A percentile compares a stretch with the other conserved stretches of the same genome.
These are phyloP conservation scores for Chironomus tentans DNA, from an alignment of 2,888 invertebrate genomes.

Conservation along the genomic window DNA sequence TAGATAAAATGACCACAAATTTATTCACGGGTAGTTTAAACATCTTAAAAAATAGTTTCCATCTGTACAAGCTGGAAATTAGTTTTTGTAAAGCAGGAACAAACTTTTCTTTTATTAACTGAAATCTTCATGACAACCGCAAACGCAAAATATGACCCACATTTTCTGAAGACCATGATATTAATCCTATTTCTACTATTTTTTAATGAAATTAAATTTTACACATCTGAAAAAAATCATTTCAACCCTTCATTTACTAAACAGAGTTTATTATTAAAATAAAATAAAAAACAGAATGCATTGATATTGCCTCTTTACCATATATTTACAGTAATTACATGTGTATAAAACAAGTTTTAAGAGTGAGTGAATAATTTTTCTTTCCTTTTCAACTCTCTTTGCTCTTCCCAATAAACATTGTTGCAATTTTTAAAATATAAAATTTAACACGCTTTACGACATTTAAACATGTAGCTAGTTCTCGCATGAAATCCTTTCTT, in stretches of 20 bases:
- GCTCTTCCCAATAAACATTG: neutral
- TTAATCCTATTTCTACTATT: neutral
- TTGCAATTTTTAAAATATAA: slow-evolving; percentile 9
- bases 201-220: neutral
- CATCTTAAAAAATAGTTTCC: too few species aligned
- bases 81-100: too few species aligned
- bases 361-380: neutral
- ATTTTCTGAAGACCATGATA: neutral
- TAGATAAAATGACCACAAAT: too few species aligned
- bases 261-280: neutral
- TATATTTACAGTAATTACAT: neutral
- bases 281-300: neutral
- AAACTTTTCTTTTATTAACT: neutral
- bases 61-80: too few species aligned
- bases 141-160: neutral
- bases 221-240: neutral
- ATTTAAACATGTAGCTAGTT: slow-evolving; percentile 12
- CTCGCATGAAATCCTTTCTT: slow-evolving; percentile 7
- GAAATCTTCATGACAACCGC: neutral
- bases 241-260: neutral
- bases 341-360: neutral
- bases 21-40: too few species aligned
- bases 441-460: slow-evolving; percentile 22
- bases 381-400: neutral
- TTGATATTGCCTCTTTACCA: neutral